Conservation (phyloP, 2,113 vertebrate species). For the Chionis minor region DNA sequence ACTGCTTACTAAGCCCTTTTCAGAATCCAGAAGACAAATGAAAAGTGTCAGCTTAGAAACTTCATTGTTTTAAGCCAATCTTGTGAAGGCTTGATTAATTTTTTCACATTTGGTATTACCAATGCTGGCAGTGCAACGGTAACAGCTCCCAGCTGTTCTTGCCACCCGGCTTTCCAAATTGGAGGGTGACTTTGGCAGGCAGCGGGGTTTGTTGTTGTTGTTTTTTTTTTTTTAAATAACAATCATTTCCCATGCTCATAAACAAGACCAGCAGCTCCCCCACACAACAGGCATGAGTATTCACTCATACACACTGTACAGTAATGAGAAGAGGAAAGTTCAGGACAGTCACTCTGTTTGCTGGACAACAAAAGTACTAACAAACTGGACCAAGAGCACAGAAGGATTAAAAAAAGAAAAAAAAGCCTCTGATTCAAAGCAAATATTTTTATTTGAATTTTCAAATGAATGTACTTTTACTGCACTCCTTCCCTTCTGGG, state of each 20-base stretch:
- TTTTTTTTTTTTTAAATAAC: not conserved
- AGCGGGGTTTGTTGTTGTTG: not conserved
- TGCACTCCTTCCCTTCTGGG: slow-evolving; percentile 56
- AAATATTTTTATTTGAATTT: slow-evolving; percentile 68
- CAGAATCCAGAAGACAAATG: not conserved
- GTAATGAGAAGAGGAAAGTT: not conserved
- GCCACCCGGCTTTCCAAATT: not conserved
- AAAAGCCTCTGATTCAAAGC: slow-evolving; percentile 55
- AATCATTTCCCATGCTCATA: not conserved
- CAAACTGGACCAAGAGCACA: slow-evolving; percentile 19
- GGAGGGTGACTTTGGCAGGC: not conserved
- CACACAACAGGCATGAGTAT: not conserved
- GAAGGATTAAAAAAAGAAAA: not conserved
- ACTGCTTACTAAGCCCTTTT: not conserved
- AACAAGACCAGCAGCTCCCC: not conserved
- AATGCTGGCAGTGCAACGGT: not conserved
- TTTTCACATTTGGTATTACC: not conserved
- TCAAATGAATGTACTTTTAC: slow-evolving; percentile 59
- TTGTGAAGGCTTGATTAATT: not conserved
- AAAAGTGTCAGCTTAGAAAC: not conserved
- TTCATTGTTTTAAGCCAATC: not conserved
- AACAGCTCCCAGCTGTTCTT: not conserved
- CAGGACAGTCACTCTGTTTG: not conserved
- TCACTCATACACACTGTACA: not conserved
- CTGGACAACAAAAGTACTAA: slow-evolving; percentile 19